Base-by-base conservation (phyloP, 2,888 invertebrate species). In the Caenorhabditis doughertyi region DNA sequence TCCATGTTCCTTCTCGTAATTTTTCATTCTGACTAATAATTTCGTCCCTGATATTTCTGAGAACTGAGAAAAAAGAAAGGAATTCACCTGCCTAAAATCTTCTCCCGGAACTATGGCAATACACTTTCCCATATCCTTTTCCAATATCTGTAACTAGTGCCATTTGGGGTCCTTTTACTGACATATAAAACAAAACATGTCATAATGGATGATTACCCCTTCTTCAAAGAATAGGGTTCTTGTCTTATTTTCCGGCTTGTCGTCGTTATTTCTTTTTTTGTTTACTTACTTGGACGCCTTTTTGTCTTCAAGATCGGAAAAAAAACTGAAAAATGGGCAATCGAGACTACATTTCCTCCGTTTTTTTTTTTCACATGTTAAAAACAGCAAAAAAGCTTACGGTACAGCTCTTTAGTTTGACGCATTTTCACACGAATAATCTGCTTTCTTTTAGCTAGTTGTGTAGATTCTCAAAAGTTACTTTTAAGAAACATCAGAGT, bases 161-260 rank as follows among this genome's bases (percentile, higher is more conserved):
- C 16, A 35, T 49, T 60, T 53, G 42, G 35, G 51, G 51, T 51
- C 51, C 16, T 49, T 64, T 55, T 11, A 32, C 64, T 55, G 64
- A 64, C 72, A 73, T 47, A 60, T 51, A 42, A 56, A 55, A 73
- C 72, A 64, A 73, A 73, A 44, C 53, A 73, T 73, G 73, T 65
- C 73, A 73, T 73, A 73, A 73, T 73, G 73, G 73, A 73, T 73
- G 73, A 73, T 73, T 73, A 73, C 73, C 73, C n/a, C 64, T 65
- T 65, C 72, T 73, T 64, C 55, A 51, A 44, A 53, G 27, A 62
- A 64, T 29, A 47, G 49, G 49, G 65, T 51, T 65, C 73, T 56
- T 65, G 73, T 73, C 64, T 62, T 51, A 21, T 32, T 32, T 21
- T 44, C 55, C n/a, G n/a, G n/a, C n/a, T 1, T 67, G 29, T 68